Conservation (phyloP, 2,113 vertebrate genomes). For the Oenanthe oenanthe region DNA sequence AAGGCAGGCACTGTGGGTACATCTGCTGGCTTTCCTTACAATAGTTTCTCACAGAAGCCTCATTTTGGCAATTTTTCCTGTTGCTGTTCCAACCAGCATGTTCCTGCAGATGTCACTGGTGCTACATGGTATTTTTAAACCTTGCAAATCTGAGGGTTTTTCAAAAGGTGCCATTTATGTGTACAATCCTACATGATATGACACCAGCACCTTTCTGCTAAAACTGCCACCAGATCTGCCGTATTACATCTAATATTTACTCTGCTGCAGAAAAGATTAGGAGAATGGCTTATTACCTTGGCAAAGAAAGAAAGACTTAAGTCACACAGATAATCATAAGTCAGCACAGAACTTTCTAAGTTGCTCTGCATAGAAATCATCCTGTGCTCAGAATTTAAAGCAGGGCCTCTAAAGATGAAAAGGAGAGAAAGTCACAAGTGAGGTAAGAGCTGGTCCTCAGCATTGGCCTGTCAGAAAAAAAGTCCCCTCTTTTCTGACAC, state of each 20-base stretch:
- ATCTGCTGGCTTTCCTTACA: not conserved
- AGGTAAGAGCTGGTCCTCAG: not conserved
- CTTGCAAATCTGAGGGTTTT: not conserved
- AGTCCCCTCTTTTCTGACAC: not conserved
- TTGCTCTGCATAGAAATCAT: not conserved
- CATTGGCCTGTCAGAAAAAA: not conserved
- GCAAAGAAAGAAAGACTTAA: not conserved
- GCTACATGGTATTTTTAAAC: not conserved
- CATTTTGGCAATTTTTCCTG: not conserved
- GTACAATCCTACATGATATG: not conserved
- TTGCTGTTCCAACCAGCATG: not conserved
- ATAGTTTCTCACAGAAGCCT: not conserved
- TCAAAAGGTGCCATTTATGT: not conserved
- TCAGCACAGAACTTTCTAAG: not conserved
- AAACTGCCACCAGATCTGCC: not conserved
- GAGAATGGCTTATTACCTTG: not conserved
- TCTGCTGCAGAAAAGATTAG: not conserved
- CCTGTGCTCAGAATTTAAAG: not conserved
- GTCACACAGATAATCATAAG: not conserved
- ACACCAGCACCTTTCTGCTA: not conserved
- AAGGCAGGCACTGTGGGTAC: not conserved
- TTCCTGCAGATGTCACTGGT: slow-evolving; percentile 76
- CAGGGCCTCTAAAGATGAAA: not conserved
- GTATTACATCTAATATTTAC: slow-evolving; percentile 33
- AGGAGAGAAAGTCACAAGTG: rapidly evolving